Evolutionary conservation across 2,113 vertebrate species (phyloP).

Genomic region (Albula glossodonta): DNA sequence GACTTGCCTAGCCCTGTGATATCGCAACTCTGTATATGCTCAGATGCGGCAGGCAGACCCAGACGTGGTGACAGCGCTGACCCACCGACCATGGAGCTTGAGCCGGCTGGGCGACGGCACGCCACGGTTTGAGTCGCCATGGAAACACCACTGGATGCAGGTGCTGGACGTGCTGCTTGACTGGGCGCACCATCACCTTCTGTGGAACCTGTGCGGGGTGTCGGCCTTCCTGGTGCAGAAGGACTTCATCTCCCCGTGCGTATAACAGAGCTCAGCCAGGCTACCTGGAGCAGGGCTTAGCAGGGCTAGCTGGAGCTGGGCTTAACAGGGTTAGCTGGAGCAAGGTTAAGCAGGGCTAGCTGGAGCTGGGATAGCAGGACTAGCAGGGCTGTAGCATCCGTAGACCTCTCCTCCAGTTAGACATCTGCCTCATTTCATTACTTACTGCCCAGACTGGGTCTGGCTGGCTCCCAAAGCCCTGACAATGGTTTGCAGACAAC

Average conservation of each 20-base stretch:
- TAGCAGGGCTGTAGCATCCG: too few relatives aligned
- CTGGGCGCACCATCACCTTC: slow-evolving; percentile 84
- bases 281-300: too few relatives aligned
- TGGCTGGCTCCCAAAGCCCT: too few relatives aligned
- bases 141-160: slow-evolving; percentile 76
- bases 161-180: slow-evolving; percentile 82
- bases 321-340: too few relatives aligned
- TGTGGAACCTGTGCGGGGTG: slow-evolving; percentile 89
- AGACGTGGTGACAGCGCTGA: slow-evolving; percentile 87
- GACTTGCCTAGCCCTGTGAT: neutral
- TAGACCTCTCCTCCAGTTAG: too few relatives aligned
- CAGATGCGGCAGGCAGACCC: slow-evolving; percentile 90
- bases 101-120: slow-evolving; percentile 79
- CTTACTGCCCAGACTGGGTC: too few relatives aligned
- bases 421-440: too few relatives aligned
- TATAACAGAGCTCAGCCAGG: slow-evolving; percentile 29
- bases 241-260: slow-evolving; percentile 88
- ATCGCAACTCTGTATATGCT: neutral
- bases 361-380: too few relatives aligned
- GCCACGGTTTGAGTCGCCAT: slow-evolving; percentile 67
- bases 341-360: neutral
- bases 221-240: slow-evolving; percentile 93
- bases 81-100: slow-evolving; percentile 88
- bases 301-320: neutral
- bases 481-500: too few relatives aligned